A percentile compares a stretch with the other conserved stretches of the same genome.
Conservation (phyloP, 2,888 invertebrate species). For the Dolomedes plantarius region DNA sequence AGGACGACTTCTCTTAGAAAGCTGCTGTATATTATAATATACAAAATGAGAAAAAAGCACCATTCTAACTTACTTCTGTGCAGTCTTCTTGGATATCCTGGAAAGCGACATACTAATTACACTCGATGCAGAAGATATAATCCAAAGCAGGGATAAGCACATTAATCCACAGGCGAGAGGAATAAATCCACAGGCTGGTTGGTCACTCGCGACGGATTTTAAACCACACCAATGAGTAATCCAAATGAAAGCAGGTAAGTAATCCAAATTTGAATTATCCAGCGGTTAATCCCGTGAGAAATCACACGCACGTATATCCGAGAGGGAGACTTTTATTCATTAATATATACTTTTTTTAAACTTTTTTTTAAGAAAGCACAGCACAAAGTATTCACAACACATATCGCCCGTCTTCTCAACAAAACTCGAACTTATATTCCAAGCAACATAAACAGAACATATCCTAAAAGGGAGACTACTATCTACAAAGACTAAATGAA, state of each 20-base stretch:
- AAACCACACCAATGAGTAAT: slow-evolving; percentile 17
- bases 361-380: slow-evolving; percentile 19
- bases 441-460: slow-evolving; percentile 60
- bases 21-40: background rate
- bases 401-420: slow-evolving; percentile 32
- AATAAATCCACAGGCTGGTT: background rate
- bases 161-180: slow-evolving; percentile 45
- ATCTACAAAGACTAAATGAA: slow-evolving; percentile 52
- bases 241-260: slow-evolving; percentile 10
- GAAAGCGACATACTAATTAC: background rate
- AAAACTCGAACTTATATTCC: slow-evolving; percentile 40
- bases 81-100: slow-evolving; percentile 27
- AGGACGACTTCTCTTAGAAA: background rate
- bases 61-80: slow-evolving; percentile 45
- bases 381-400: slow-evolving; percentile 38
- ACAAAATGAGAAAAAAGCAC: slow-evolving; percentile 33
- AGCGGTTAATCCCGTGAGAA: slow-evolving; percentile 52
- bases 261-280: slow-evolving; percentile 38
- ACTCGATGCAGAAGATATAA: background rate
- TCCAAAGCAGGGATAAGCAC: slow-evolving; percentile 9
- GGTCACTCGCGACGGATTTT: background rate
- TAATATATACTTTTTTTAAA: background rate
- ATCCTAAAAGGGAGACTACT: slow-evolving; percentile 56
- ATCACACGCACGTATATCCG: slow-evolving; percentile 48
- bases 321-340: background rate